Base-by-base conservation (phyloP, 1,140 invertebrate species). In the Bradysia coprophila region DNA sequence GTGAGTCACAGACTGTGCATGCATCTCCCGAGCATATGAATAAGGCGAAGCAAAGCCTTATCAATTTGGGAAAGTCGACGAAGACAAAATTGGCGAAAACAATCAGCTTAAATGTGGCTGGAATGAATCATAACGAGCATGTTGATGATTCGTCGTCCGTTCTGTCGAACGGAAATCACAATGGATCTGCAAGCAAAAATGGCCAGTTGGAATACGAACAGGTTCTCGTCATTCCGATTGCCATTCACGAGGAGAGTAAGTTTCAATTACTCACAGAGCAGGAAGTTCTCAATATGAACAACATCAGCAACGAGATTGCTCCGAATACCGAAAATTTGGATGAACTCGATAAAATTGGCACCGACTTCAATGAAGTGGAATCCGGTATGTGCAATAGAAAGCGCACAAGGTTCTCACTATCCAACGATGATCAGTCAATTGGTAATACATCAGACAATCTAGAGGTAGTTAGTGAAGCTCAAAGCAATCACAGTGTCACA, bases 401-500 rank as follows among this genome's bases (percentile, higher is more conserved):
- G 21, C 42, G 21, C 1, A 22, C 37, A 34, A 66, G 84, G 45
- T 90, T 90, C 62, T 91, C 85, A 4, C 67, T 87, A 20, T 88
- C 84, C 0, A 83, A 88, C 46, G 89, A 94, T 52, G 89, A 94
- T 62, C 78, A 77, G 3, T 81, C 78, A 0, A 73, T 81, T 37
- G 83, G 84, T 4, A 91, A 90, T 56, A 85, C 85, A 0, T 92
- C 87, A 20, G 91, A 94, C 57, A 92, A 93, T 62, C 65, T 91
- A 48, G 90, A 95, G 66, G 90, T 83, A 0, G 88, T 94, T 32
- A 93, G 87, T 8, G 91, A 95, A 63, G 89, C 87, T 9, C 88
- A 89, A 0, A 91, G 85, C 22, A 93, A 91, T 64, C 88, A 93
- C 59, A 93, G 88, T 45, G 88, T 91, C 31, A 86, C 84, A n/a